These are phyloP conservation scores for Cepaea nemoralis DNA, from an alignment of 1,140 invertebrate genomes.

Conservation along the genomic window DNA sequence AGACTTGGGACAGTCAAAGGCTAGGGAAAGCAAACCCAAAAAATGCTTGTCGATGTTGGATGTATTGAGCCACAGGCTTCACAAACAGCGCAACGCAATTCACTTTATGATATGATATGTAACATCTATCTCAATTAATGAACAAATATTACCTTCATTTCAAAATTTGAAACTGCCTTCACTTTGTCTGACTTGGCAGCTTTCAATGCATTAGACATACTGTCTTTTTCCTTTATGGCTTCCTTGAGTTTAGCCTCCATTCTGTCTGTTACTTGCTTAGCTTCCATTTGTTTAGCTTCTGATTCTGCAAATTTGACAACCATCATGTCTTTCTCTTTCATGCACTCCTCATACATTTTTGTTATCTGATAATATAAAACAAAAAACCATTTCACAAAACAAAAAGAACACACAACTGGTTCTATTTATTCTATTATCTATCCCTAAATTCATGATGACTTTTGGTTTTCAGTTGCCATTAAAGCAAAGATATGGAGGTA, in stretches of 20 bases:
- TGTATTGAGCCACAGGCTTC: too few species aligned
- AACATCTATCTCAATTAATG: slow-evolving; percentile 8
- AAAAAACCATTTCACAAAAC: neutral
- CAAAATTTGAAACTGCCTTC: slow-evolving; percentile 76
- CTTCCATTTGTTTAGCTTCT: slow-evolving; percentile 81
- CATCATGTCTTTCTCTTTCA: slow-evolving; percentile 82
- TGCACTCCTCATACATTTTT: slow-evolving; percentile 66
- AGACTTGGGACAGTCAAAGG: too few species aligned
- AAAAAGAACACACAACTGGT: too few species aligned
- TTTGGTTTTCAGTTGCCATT: too few species aligned
- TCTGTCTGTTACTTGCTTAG: slow-evolving; percentile 76
- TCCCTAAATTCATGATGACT: neutral
- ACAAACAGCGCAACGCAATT: too few species aligned
- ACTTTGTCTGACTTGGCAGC: slow-evolving; percentile 78
- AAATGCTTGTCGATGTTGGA: too few species aligned
- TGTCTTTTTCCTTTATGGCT: slow-evolving; percentile 79
- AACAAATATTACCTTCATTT: slow-evolving; percentile 83
- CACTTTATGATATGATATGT: neutral
- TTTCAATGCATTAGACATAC: slow-evolving; percentile 79
- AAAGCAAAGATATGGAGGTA: too few species aligned
- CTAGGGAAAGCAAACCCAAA: too few species aligned
- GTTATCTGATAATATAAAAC: slow-evolving; percentile 52
- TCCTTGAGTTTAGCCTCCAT: slow-evolving; percentile 79
- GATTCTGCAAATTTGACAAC: slow-evolving; percentile 88
- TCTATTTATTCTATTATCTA: neutral